phyloP scores from a whole-genome alignment of 2,113 vertebrate genomes.

The Microtus pennsylvanicus region DNA sequence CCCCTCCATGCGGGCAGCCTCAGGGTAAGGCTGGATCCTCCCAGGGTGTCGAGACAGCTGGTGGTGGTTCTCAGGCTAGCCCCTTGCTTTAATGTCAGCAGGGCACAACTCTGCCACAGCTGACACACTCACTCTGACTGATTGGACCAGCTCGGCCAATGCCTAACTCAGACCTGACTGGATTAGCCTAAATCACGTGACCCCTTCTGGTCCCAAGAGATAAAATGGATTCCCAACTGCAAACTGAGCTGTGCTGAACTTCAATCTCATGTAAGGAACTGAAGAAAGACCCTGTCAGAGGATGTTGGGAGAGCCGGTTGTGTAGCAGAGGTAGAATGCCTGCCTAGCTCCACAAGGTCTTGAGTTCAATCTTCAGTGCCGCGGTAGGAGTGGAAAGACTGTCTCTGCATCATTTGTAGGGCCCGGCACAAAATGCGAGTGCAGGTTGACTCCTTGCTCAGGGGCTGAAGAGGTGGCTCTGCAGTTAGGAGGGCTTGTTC shows the following conservation, averaged over 20 bases:
- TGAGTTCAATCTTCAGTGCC: background rate
- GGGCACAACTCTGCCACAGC: background rate
- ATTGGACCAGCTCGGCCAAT: conserved; percentile 11
- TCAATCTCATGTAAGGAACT: background rate
- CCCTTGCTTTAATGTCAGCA: background rate
- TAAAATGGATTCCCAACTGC: conserved; percentile 13
- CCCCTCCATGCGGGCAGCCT: background rate
- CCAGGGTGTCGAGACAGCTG: background rate
- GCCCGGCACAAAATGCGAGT: background rate
- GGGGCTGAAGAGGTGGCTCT: background rate
- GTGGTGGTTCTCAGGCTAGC: background rate
- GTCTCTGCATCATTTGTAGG: background rate
- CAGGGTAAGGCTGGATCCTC: background rate
- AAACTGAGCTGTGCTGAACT: background rate
- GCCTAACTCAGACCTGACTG: background rate
- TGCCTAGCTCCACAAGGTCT: background rate
- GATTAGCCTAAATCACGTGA: conserved; percentile 9
- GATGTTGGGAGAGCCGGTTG: background rate
- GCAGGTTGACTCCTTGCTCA: background rate
- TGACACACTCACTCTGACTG: background rate
- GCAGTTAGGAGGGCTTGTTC: background rate
- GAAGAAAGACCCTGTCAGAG: background rate
- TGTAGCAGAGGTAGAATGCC: background rate
- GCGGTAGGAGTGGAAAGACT: background rate
- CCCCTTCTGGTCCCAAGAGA: background rate